These are phyloP conservation scores for Chaetura pelagica DNA, from an alignment of 2,113 vertebrate genomes.

Conservation along the genomic window DNA sequence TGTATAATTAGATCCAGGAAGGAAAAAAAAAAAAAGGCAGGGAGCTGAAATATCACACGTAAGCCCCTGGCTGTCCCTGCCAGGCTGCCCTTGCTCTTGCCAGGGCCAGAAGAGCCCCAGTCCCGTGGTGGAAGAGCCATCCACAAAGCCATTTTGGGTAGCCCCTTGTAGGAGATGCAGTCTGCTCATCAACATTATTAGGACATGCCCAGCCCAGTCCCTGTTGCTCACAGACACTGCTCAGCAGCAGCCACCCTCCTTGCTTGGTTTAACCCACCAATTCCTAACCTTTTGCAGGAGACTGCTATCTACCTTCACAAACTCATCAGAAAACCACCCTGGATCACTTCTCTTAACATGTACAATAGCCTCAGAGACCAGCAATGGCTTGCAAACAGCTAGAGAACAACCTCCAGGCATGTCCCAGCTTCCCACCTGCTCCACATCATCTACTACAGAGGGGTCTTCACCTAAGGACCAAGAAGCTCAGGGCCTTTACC, in stretches of 20 bases:
- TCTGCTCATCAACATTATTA: neutral
- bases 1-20: neutral
- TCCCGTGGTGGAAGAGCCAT: fast-evolving
- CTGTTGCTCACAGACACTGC: neutral
- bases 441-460: fast-evolving
- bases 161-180: neutral
- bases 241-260: neutral
- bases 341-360: fast-evolving
- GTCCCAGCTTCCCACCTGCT: too few relatives aligned
- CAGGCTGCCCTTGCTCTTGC: too few relatives aligned
- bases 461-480: neutral
- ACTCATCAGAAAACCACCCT: neutral
- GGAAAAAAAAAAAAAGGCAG: neutral
- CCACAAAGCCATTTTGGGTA: fast-evolving
- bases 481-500: neutral
- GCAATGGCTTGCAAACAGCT: neutral
- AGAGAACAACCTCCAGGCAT: neutral
- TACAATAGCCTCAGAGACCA: neutral
- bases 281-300: neutral
- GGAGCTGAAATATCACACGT: neutral
- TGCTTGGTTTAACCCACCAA: neutral
- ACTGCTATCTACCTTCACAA: neutral
- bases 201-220: neutral
- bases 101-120: neutral
- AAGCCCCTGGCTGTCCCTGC: neutral